phyloP scores from a whole-genome alignment of 2,888 invertebrate genomes.

The Scaptomyza reducta region DNA sequence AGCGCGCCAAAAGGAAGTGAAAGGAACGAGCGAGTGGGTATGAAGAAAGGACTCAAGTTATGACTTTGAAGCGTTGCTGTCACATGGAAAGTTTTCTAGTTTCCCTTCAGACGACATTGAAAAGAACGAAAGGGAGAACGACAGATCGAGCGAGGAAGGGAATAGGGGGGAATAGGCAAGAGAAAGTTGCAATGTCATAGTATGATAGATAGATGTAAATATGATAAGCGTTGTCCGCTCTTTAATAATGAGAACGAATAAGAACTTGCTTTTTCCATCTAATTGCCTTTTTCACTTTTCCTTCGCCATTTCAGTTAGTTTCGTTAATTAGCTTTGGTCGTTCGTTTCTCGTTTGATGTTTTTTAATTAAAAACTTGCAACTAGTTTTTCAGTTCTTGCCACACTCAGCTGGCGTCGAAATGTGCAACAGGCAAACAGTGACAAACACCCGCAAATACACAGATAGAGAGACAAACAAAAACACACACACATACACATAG shows the following conservation, averaged over 20 bases:
- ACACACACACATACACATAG: slow-evolving; percentile 5
- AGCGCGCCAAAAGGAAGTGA: slow-evolving; percentile 14
- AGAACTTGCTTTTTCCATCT: slow-evolving; percentile 20
- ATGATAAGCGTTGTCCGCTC: slow-evolving; percentile 31
- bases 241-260: slow-evolving; percentile 26
- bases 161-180: neutral
- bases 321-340: slow-evolving; percentile 51
- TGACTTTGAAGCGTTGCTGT: slow-evolving; percentile 61
- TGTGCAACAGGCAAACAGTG: slow-evolving; percentile 51
- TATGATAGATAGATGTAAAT: neutral
- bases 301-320: slow-evolving; percentile 5
- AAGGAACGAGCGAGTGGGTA: neutral
- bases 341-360: slow-evolving; percentile 8
- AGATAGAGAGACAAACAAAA: neutral
- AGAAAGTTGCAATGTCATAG: neutral
- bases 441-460: slow-evolving; percentile 3
- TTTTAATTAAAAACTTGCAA: slow-evolving; percentile 39
- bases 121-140: neutral
- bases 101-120: slow-evolving; percentile 41
- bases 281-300: slow-evolving; percentile 12
- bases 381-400: slow-evolving; percentile 7
- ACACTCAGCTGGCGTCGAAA: slow-evolving; percentile 7
- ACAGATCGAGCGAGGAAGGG: neutral
- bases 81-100: slow-evolving; percentile 28
- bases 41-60: slow-evolving; percentile 46